A percentile compares a stretch with the other conserved stretches of the same genome.
Conservation (phyloP, 1,140 invertebrate species). For the Musca vetustissima region DNA sequence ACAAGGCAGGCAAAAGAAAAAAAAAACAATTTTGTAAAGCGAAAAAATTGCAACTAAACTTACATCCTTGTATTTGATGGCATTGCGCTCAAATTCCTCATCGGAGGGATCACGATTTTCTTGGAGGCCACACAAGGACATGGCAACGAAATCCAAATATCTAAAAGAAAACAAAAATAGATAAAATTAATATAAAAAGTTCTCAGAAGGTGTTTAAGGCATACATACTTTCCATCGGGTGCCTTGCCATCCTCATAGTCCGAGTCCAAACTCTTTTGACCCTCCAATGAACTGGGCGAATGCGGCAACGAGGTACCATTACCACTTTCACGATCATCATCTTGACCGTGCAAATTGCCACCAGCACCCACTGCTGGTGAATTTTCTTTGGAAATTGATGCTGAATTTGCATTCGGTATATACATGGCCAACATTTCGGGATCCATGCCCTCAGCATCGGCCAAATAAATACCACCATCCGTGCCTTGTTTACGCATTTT, state of each 20-base stretch:
- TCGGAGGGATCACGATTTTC: slow-evolving; percentile 64
- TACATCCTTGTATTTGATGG: slow-evolving; percentile 62
- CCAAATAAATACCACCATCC: slow-evolving; percentile 85
- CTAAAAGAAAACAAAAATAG: slow-evolving; percentile 38
- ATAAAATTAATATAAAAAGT: not conserved
- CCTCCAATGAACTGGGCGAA: slow-evolving; percentile 84
- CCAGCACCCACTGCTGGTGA: slow-evolving; percentile 22
- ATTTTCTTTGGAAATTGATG: not conserved
- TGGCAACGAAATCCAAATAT: slow-evolving; percentile 63
- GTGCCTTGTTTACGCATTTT: slow-evolving; percentile 70
- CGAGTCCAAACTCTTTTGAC: slow-evolving; percentile 74
- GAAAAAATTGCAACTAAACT: too few species aligned
- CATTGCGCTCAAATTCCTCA: slow-evolving; percentile 72
- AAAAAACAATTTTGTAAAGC: slow-evolving; percentile 13
- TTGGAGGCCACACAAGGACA: slow-evolving; percentile 82
- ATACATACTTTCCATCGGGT: slow-evolving; percentile 61
- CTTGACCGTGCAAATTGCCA: slow-evolving; percentile 55
- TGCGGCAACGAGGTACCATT: slow-evolving; percentile 92
- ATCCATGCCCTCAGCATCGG: slow-evolving; percentile 85
- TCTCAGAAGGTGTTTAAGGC: slow-evolving; percentile 33
- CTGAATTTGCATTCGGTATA: slow-evolving; percentile 64
- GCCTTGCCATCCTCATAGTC: slow-evolving; percentile 77
- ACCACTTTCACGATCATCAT: slow-evolving; percentile 94
- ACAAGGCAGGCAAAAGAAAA: not conserved
- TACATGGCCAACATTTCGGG: slow-evolving; percentile 89